A percentile compares a stretch with the other conserved stretches of the same genome.
phyloP scores from a whole-genome alignment of 2,797 vertebrate genomes.

The Galaxias olidus region DNA sequence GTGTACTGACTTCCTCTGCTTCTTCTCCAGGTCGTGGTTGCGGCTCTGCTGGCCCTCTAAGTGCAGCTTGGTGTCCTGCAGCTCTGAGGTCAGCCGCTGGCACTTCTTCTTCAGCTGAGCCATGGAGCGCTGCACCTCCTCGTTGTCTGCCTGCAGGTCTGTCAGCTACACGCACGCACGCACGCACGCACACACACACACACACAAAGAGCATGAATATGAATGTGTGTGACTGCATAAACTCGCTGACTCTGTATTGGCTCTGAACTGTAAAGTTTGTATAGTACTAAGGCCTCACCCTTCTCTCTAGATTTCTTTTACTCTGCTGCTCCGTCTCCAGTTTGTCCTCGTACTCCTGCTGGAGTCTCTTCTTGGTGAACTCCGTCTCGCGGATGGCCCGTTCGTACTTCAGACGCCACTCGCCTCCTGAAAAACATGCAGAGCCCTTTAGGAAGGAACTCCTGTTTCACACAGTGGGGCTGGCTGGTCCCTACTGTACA shows the following conservation, averaged over 20 bases:
- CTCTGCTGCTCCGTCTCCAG: slow-evolving; percentile 94
- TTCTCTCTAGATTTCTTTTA: slow-evolving; percentile 91
- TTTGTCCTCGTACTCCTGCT: slow-evolving; percentile 96
- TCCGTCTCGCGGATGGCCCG: slow-evolving; percentile 90
- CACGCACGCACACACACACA: fast-evolving
- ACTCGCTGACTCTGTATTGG: too few species aligned
- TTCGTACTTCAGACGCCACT: slow-evolving; percentile 95
- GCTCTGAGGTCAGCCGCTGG: slow-evolving; percentile 87
- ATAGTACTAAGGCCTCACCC: slow-evolving; percentile 63
- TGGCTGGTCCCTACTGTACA: too few species aligned
- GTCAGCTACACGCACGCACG: slow-evolving; percentile 72
- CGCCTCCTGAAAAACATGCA: slow-evolving; percentile 75
- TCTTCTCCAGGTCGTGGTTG: slow-evolving; percentile 98
- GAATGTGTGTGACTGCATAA: too few species aligned
- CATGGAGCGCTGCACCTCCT: slow-evolving; percentile 88
- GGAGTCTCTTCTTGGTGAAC: slow-evolving; percentile 92
- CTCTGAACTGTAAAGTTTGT: too few species aligned
- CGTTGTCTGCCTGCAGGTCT: slow-evolving; percentile 90
- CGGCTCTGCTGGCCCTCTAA: slow-evolving; percentile 95
- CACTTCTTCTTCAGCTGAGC: slow-evolving; percentile 96
- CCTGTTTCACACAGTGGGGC: too few species aligned
- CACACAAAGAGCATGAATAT: too few species aligned
- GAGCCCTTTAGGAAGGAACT: too few species aligned
- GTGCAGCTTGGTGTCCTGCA: slow-evolving; percentile 97
- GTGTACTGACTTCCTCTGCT: slow-evolving; percentile 89